Conservation (phyloP, 2,113 vertebrate genomes). For the Ornithorhynchus anatinus region DNA sequence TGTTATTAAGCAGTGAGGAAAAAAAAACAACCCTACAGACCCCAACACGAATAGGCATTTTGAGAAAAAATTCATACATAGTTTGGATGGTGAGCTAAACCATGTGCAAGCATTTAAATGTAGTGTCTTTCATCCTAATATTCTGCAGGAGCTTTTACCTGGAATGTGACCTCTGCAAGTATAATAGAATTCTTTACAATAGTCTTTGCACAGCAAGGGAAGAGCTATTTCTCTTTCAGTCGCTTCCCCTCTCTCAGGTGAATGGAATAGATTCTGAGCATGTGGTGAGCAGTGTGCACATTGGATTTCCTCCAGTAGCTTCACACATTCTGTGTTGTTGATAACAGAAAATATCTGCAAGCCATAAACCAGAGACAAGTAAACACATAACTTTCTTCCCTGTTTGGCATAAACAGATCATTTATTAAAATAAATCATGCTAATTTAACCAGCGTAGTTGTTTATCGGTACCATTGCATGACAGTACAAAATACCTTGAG, state of each 20-base stretch:
- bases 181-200: conserved; percentile 98
- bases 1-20: neutral
- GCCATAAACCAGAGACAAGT: conserved; percentile 72
- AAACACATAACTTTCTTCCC: conserved; percentile 32
- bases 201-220: conserved; percentile 93
- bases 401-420: neutral
- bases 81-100: neutral
- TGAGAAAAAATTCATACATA: neutral
- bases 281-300: conserved; percentile 96
- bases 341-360: conserved; percentile 92
- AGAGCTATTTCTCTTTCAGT: conserved; percentile 86
- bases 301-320: conserved; percentile 94
- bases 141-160: conserved; percentile 79
- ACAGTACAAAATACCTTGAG: neutral
- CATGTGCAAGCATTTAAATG: conserved; percentile 36
- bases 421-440: conserved; percentile 1
- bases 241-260: conserved; percentile 81
- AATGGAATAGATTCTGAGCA: conserved; percentile 91
- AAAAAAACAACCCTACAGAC: neutral
- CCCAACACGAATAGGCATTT: neutral
- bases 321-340: conserved; percentile 97
- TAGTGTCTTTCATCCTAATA: conserved; percentile 47
- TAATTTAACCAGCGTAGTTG: neutral
- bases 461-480: neutral
- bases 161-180: conserved; percentile 95